Base-by-base conservation (phyloP, 2,888 invertebrate genomes). In the Eupithecia vulgata region DNA sequence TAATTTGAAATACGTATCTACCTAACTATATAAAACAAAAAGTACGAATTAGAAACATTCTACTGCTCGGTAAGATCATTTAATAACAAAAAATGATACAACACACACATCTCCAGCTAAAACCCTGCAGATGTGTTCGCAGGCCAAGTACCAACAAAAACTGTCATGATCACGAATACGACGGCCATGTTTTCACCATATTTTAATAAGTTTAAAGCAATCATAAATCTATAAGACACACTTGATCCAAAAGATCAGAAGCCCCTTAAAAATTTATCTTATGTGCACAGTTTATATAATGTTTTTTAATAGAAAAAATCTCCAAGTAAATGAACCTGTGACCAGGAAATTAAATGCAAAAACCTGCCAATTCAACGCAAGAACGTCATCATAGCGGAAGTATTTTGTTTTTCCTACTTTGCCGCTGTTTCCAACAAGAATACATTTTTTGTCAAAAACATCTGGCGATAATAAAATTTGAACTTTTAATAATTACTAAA, bases 61-160 rank as follows among this genome's bases (percentile, higher is more conserved):
- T 17, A 35, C 62, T n/a, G 62, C 10, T 83, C 83, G 78, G 85
- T 83, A 84, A 86, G 84, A 87, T 75, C 78, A 71, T 82, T 83
- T 83, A 81, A 81, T 77, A 78, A 76, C 80, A 85, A 86, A 87
- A 90, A 91, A 87, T 82, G 80, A 82, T 78, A 79, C 76, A 83
- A 83, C 75, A 35, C 82, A 84, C 87, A 86, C 86, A 87, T 81
- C 85, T 80, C 73, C 73, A 80, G 82, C 82, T 87, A 88, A 88
- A n/a, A 88, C 88, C 83, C 81, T 82, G 87, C 92, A 91, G 90
- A 92, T 93, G 93, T 91, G 90, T 87, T 90, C 90, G 88, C 90
- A 90, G 89, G 89, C 7, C 21, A 90, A 83, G 89, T 75, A 80
- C 76, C 82, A 82, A 86, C 87, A 91, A 91, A 91, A 91, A 90